Evolutionary conservation across 1,140 invertebrate species (phyloP).

Genomic region (Brachionus sp.): DNA sequence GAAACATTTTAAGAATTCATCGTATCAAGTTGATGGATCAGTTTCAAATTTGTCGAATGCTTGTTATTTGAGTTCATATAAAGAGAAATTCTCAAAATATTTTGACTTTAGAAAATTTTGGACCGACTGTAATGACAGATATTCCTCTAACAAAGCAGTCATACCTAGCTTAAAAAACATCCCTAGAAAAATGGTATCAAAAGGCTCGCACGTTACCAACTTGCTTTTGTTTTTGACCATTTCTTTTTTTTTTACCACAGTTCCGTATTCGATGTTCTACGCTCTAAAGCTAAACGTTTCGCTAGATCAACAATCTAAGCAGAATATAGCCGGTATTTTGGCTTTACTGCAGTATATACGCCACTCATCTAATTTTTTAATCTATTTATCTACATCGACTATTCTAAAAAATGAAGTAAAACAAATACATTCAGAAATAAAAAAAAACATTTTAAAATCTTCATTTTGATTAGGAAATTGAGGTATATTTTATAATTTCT

Average conservation of each 20-base stretch:
- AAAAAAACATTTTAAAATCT: neutral
- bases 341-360: slow-evolving; percentile 1
- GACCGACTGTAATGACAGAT: neutral
- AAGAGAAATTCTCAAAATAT: neutral
- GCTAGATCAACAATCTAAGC: neutral
- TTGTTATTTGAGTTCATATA: neutral
- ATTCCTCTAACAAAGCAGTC: neutral
- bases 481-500: no score
- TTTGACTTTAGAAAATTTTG: slow-evolving; percentile 24
- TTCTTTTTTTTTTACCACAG: slow-evolving; percentile 40
- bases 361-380: slow-evolving; percentile 43
- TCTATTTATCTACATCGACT: slow-evolving; percentile 30
- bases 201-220: slow-evolving; percentile 33
- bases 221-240: slow-evolving; percentile 29
- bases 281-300: neutral
- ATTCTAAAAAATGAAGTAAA: slow-evolving; percentile 41
- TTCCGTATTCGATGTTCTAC: slow-evolving; percentile 39
- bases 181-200: neutral
- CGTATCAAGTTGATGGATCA: neutral
- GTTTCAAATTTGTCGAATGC: neutral
- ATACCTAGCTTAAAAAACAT: neutral
- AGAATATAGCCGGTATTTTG: slow-evolving; percentile 3
- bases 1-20: neutral
- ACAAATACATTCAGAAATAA: neutral
- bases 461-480: neutral